These are phyloP conservation scores for Lophius americanus DNA, from an alignment of 2,797 vertebrate species.

Conservation along the genomic window DNA sequence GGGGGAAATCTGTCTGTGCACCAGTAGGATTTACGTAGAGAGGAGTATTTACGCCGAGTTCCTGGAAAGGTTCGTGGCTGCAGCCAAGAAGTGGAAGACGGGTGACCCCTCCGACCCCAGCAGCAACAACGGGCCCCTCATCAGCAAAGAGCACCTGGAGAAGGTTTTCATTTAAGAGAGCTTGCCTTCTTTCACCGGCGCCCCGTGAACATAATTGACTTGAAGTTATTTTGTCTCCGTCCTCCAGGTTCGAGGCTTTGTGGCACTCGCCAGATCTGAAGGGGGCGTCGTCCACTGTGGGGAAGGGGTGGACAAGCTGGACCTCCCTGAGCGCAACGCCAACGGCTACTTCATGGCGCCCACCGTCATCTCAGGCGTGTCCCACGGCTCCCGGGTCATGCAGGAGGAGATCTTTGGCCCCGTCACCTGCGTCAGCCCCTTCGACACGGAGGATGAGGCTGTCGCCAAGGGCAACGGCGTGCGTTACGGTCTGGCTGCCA, in stretches of 20 bases:
- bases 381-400: constrained; percentile 89
- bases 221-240: not conserved
- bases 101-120: constrained; percentile 87
- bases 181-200: too few relatives aligned
- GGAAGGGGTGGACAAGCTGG: constrained; percentile 87
- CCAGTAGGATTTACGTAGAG: constrained; percentile 96
- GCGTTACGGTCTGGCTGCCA: constrained; percentile 90
- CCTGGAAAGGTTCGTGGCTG: constrained; percentile 90
- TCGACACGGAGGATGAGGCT: constrained; percentile 92
- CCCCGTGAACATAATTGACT: too few relatives aligned
- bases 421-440: constrained; percentile 89
- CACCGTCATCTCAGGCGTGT: constrained; percentile 87
- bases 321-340: constrained; percentile 80
- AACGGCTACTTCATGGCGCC: constrained; percentile 93
- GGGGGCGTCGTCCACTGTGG: constrained; percentile 91
- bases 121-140: constrained; percentile 88
- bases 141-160: constrained; percentile 93
- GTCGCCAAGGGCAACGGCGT: constrained; percentile 87
- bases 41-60: constrained; percentile 88
- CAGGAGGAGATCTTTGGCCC: constrained; percentile 99
- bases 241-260: constrained; percentile 87
- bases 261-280: constrained; percentile 87
- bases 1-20: constrained; percentile 98
- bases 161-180: constrained; percentile 76
- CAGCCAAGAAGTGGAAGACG: constrained; percentile 89